A percentile compares a stretch with the other conserved stretches of the same genome.
These are phyloP conservation scores for Gymnoscelis rufifasciata DNA, from an alignment of 2,888 invertebrate species.

Conservation along the genomic window DNA sequence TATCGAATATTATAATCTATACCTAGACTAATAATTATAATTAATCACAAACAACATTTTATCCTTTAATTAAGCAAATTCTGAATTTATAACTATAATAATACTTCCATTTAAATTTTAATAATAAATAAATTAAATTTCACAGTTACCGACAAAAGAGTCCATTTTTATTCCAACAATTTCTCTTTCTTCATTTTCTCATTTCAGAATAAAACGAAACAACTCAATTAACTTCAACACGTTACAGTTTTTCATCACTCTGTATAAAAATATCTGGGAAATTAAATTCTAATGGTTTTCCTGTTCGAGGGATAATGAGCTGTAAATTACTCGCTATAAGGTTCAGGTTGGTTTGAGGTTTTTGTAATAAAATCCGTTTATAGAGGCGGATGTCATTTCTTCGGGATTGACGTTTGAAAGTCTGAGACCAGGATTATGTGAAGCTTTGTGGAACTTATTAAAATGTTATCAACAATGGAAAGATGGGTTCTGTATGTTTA, in stretches of 20 bases:
- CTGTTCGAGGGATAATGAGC: neutral
- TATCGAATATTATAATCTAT: too few species aligned
- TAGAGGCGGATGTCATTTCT: conserved; percentile 30
- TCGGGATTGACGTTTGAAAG: conserved; percentile 42
- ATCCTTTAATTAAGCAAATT: too few species aligned
- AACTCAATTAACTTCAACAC: neutral
- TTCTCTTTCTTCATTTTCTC: neutral
- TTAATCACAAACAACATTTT: too few species aligned
- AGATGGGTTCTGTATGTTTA: neutral
- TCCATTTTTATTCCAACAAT: too few species aligned
- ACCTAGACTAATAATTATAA: too few species aligned
- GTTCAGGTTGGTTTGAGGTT: neutral
- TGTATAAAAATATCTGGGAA: neutral
- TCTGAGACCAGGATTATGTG: conserved; percentile 18
- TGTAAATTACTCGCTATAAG: neutral
- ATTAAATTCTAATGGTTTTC: neutral
- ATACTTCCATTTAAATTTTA: too few species aligned
- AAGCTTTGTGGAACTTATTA: conserved; percentile 14
- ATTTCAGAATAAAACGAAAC: neutral
- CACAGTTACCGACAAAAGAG: too few species aligned
- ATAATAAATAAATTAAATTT: too few species aligned
- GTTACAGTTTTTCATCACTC: neutral
- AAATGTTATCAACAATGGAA: neutral
- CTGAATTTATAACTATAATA: too few species aligned
- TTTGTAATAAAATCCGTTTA: conserved; percentile 7